Conservation (phyloP, 2,797 vertebrate species). For the Psittacula derbiana region DNA sequence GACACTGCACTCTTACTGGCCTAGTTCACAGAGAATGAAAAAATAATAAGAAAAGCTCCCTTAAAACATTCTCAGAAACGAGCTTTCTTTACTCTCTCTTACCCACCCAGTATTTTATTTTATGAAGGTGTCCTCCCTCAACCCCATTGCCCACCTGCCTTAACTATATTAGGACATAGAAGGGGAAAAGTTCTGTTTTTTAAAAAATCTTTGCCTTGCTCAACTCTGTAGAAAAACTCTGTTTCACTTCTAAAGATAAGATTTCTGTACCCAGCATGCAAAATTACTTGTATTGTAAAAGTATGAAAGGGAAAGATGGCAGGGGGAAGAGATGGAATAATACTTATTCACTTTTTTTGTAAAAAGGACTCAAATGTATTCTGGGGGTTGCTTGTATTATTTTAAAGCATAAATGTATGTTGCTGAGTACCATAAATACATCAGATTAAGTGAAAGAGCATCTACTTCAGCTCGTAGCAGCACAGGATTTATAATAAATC, state of each 20-base stretch:
- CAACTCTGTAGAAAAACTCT: background rate
- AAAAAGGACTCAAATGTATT: fast-evolving
- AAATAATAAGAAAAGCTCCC: background rate
- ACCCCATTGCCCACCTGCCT: background rate
- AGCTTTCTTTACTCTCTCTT: background rate
- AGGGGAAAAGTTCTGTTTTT: background rate
- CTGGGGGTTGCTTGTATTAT: background rate
- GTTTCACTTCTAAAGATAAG: background rate
- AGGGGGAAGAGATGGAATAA: background rate
- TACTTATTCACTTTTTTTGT: fast-evolving
- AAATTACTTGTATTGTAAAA: background rate
- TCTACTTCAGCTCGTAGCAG: background rate
- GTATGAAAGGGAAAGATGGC: background rate
- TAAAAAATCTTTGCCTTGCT: background rate
- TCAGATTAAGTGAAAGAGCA: background rate
- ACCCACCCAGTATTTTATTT: background rate
- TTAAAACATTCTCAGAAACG: background rate
- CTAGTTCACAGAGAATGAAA: background rate
- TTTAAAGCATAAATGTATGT: background rate
- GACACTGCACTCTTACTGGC: background rate
- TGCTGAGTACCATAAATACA: background rate
- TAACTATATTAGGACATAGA: background rate
- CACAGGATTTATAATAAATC: background rate
- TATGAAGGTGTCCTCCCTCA: background rate
- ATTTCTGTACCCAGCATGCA: background rate